A percentile compares a stretch with the other conserved stretches of the same genome.
These are phyloP conservation scores for Ceratothoa steindachneri DNA, from an alignment of 2,888 invertebrate genomes.

Conservation along the genomic window DNA sequence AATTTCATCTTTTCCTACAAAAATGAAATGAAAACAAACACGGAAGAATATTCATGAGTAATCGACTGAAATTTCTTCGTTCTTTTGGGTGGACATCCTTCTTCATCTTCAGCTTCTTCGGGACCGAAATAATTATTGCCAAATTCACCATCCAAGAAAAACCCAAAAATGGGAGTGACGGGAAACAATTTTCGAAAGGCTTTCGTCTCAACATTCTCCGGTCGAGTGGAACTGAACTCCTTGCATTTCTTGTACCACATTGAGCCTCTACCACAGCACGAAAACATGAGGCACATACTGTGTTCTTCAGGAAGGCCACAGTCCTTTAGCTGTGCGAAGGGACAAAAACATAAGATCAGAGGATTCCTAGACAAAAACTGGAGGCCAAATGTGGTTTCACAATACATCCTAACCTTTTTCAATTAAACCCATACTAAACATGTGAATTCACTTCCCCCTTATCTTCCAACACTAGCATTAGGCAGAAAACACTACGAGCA, in stretches of 20 bases:
- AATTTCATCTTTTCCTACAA: not conserved
- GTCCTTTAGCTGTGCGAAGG: slow-evolving; percentile 40
- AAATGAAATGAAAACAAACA: not conserved
- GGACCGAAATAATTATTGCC: slow-evolving; percentile 50
- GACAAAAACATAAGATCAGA: not conserved
- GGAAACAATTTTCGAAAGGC: slow-evolving; percentile 55
- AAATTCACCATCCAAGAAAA: slow-evolving; percentile 57
- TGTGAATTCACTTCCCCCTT: no score
- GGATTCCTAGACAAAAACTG: not conserved
- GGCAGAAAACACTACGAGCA: no score
- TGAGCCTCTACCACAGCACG: slow-evolving; percentile 55
- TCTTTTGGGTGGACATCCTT: not conserved
- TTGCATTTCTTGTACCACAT: slow-evolving; percentile 47
- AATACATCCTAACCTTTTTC: no score
- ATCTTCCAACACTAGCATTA: no score
- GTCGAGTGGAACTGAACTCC: not conserved
- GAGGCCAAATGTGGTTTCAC: no score
- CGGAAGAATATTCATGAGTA: not conserved
- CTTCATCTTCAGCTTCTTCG: not conserved
- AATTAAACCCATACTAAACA: no score
- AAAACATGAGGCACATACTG: slow-evolving; percentile 54
- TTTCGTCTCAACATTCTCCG: slow-evolving; percentile 53
- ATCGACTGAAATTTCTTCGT: not conserved
- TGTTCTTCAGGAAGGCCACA: slow-evolving; percentile 47
- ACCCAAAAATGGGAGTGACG: slow-evolving; percentile 55